phyloP scores from a whole-genome alignment of 2,888 invertebrate species.

The Drosophila quinaria region DNA sequence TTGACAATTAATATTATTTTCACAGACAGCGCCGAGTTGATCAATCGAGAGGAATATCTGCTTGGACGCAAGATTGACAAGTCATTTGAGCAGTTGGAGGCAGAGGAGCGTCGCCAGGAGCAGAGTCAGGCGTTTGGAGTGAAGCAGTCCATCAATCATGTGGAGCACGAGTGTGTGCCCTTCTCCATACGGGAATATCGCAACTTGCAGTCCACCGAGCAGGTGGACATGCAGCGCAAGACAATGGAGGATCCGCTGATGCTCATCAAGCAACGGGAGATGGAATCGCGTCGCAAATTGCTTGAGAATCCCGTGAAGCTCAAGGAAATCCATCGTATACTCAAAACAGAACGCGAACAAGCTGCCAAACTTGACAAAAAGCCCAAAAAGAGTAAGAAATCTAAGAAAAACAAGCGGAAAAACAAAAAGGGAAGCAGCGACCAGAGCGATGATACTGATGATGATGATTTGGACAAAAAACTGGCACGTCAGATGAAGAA shows the following conservation, averaged over 20 bases:
- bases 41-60: constrained; percentile 94
- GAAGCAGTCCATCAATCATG: constrained; percentile 88
- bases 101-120: constrained; percentile 86
- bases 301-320: constrained; percentile 96
- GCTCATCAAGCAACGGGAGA: constrained; percentile 94
- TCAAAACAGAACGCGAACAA: constrained; percentile 87
- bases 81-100: constrained; percentile 89
- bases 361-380: constrained; percentile 59
- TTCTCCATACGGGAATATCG: constrained; percentile 88
- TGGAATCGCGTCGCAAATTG: constrained; percentile 93
- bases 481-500: constrained; percentile 86
- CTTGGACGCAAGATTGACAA: constrained; percentile 92
- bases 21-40: constrained; percentile 79
- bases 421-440: constrained; percentile 47
- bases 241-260: constrained; percentile 97
- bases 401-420: constrained; percentile 75
- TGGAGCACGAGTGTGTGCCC: constrained; percentile 92
- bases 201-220: constrained; percentile 87
- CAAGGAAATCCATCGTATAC: constrained; percentile 93
- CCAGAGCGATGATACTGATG: constrained; percentile 83
- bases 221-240: constrained; percentile 95
- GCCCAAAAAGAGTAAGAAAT: constrained; percentile 71
- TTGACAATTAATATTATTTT: background rate
- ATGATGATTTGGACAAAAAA: constrained; percentile 89
- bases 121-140: constrained; percentile 77